A percentile compares a stretch with the other conserved stretches of the same genome.
These are phyloP conservation scores for Euura lappo DNA, from an alignment of 1,140 invertebrate species.

Conservation along the genomic window DNA sequence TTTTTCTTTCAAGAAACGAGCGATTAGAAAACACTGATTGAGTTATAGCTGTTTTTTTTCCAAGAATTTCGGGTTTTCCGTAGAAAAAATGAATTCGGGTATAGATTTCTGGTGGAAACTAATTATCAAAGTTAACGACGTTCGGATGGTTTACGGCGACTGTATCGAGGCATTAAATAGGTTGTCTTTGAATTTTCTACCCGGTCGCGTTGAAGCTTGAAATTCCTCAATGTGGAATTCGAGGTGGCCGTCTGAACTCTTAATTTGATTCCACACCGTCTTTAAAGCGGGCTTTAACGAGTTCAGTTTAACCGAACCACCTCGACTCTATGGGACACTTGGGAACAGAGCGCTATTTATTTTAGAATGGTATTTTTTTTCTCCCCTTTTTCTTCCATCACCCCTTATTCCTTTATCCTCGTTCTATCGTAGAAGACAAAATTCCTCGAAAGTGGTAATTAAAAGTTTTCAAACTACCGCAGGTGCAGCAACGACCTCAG, in stretches of 20 bases:
- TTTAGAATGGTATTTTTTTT: not conserved
- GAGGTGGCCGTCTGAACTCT: not conserved
- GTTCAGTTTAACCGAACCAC: not conserved
- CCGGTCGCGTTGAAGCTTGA: not conserved
- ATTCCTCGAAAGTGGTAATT: slow-evolving; percentile 7
- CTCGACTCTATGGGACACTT: not conserved
- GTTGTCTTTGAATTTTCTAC: not conserved
- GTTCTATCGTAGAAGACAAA: not conserved
- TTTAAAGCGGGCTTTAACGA: slow-evolving; percentile 7
- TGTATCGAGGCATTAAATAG: not conserved
- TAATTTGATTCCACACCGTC: slow-evolving; percentile 1
- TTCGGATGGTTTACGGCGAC: not conserved
- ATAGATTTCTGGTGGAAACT: not conserved
- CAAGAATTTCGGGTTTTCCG: not conserved
- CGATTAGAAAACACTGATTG: not conserved
- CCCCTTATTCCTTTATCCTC: not conserved
- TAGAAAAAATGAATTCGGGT: not conserved
- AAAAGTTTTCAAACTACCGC: not conserved
- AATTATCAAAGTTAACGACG: not conserved
- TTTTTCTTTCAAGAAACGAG: too few relatives aligned
- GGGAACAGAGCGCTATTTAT: slow-evolving; percentile 3
- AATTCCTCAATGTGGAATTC: slow-evolving; percentile 4
- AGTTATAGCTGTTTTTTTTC: not conserved
- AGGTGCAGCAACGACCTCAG: too few relatives aligned
- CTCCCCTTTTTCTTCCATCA: not conserved